Evolutionary conservation across 2,888 invertebrate genomes (phyloP).

Genomic region (Leptinotarsa tumamoca): DNA sequence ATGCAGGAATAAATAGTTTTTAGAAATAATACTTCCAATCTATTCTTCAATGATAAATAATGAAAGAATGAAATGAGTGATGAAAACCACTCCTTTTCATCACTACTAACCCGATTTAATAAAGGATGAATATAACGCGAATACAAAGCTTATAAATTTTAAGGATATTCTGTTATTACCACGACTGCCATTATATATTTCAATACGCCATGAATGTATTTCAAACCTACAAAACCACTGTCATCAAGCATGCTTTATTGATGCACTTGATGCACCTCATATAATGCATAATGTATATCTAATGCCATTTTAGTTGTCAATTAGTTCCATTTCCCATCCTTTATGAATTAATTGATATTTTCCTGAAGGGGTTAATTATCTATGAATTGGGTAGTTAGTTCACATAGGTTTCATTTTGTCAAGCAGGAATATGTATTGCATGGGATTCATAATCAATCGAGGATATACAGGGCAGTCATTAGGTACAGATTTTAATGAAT

Average conservation of each 20-base stretch:
- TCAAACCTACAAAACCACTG: neutral
- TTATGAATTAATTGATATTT: neutral
- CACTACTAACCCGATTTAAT: too few relatives aligned
- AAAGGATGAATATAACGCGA: too few relatives aligned
- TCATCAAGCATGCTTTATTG: neutral
- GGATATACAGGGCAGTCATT: too few relatives aligned
- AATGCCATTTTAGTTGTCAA: constrained; percentile 1
- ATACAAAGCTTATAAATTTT: too few relatives aligned
- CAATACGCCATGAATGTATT: neutral
- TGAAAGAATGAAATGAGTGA: too few relatives aligned
- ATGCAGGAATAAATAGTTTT: too few relatives aligned
- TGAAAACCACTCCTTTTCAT: too few relatives aligned
- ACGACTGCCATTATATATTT: neutral
- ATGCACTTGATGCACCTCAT: neutral
- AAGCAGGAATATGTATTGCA: neutral
- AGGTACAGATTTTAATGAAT: too few relatives aligned
- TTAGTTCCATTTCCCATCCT: constrained; percentile 5
- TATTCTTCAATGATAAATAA: too few relatives aligned
- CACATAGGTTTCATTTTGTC: neutral
- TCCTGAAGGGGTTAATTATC: neutral
- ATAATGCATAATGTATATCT: neutral
- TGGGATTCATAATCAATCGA: neutral
- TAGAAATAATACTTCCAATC: too few relatives aligned
- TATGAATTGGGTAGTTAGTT: neutral
- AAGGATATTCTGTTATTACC: too few relatives aligned